These are phyloP conservation scores for Sitobion miscanthi DNA, from an alignment of 1,140 invertebrate genomes.

Conservation along the genomic window DNA sequence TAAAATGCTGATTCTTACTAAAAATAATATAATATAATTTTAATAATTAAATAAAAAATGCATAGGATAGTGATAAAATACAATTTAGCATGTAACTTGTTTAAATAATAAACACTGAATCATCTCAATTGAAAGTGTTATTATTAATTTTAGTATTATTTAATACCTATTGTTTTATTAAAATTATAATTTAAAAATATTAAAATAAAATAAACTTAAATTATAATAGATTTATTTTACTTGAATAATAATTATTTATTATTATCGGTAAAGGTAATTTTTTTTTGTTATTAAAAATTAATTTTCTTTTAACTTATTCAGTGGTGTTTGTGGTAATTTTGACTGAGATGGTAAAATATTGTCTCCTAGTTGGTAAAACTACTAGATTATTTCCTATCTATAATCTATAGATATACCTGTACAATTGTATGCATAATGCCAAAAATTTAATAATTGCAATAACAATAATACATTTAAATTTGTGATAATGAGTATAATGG, in stretches of 20 bases:
- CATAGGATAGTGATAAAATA: neutral
- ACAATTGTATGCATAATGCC: neutral
- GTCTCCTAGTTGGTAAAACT: no score
- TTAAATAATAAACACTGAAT: neutral
- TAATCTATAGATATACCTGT: neutral
- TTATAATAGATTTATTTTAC: no score
- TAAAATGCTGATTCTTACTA: neutral
- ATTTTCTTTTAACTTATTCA: neutral
- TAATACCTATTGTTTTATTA: neutral
- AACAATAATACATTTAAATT: no score
- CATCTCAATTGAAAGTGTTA: no score
- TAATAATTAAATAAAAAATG: neutral
- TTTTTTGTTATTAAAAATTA: neutral
- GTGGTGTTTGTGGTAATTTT: neutral
- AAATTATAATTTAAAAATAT: no score
- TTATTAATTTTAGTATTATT: neutral
- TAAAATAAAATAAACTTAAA: no score
- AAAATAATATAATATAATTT: conserved; percentile 29
- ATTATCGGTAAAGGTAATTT: no score
- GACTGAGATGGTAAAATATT: neutral
- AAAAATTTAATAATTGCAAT: no score
- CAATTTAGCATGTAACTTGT: neutral
- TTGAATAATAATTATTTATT: neutral
- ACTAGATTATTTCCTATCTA: neutral
- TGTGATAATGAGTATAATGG: no score